A percentile compares a stretch with the other conserved stretches of the same genome.
Evolutionary conservation across 1,140 invertebrate genomes (phyloP).

Genomic region (Drosophila dunni): DNA sequence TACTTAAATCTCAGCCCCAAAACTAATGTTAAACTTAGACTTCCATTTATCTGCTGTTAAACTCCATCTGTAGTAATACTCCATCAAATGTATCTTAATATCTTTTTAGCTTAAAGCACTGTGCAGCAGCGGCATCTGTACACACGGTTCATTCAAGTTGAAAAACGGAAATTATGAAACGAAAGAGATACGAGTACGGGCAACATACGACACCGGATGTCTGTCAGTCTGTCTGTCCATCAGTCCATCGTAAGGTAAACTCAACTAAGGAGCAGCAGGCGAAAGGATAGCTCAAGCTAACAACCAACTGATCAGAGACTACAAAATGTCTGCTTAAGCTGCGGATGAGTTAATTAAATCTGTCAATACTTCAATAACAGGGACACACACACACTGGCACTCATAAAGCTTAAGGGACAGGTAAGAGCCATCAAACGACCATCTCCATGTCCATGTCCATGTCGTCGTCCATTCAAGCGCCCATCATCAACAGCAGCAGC

Average conservation of each 20-base stretch:
- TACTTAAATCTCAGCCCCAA: no score
- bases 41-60: neutral
- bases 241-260: conserved; percentile 13
- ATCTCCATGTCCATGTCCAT: conserved; percentile 70
- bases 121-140: conserved; percentile 51
- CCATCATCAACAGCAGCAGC: conserved; percentile 37
- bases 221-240: conserved; percentile 25
- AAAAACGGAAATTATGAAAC: conserved; percentile 83
- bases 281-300: conserved; percentile 35
- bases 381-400: conserved; percentile 17
- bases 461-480: conserved; percentile 73
- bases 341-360: conserved; percentile 84
- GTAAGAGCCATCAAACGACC: conserved; percentile 62
- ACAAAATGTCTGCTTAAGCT: conserved; percentile 82
- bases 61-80: no score
- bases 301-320: conserved; percentile 44
- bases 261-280: conserved; percentile 44
- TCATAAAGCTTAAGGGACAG: conserved; percentile 26
- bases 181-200: conserved; percentile 69
- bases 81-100: neutral
- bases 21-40: neutral
- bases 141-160: conserved; percentile 56
- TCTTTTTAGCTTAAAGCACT: conserved; percentile 16
- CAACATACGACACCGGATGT: conserved; percentile 82
- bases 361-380: conserved; percentile 74